A percentile compares a stretch with the other conserved stretches of the same genome.
Conservation (phyloP, 2,113 vertebrate species). For the Urocolius indicus region DNA sequence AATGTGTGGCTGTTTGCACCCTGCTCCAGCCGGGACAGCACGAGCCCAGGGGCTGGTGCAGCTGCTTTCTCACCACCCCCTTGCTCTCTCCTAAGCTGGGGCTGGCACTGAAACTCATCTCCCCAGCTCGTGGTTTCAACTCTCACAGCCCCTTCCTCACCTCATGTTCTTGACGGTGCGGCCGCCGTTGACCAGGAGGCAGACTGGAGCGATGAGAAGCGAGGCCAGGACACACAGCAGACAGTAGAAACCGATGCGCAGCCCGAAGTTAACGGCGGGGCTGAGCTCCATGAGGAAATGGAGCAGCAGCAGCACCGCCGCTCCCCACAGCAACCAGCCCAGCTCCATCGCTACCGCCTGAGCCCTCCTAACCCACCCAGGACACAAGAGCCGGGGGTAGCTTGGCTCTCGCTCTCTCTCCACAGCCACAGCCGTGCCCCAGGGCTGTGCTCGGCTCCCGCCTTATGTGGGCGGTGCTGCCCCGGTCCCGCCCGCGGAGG, state of each 20-base stretch:
- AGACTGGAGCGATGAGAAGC: slow-evolving; percentile 76
- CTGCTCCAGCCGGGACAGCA: no score
- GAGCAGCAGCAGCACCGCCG: slow-evolving; percentile 75
- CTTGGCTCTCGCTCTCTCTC: no score
- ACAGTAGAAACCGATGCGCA: slow-evolving; percentile 87
- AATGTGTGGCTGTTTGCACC: no score
- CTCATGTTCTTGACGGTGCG: slow-evolving; percentile 93
- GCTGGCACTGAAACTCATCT: not conserved
- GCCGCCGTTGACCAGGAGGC: slow-evolving; percentile 87
- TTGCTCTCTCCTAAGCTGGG: not conserved
- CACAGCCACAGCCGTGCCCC: fast-evolving
- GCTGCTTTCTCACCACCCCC: no score
- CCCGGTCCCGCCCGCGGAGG: no score
- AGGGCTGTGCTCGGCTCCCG: not conserved
- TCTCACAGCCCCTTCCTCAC: slow-evolving; percentile 60
- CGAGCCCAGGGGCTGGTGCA: no score
- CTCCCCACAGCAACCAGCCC: slow-evolving; percentile 57
- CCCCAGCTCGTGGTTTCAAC: not conserved
- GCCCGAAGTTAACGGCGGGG: slow-evolving; percentile 82
- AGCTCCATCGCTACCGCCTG: slow-evolving; percentile 42
- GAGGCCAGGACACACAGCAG: slow-evolving; percentile 82
- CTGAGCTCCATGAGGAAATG: slow-evolving; percentile 82
- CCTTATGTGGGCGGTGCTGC: slow-evolving; percentile 12
- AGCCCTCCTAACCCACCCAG: not conserved
- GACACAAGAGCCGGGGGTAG: no score